Evolutionary conservation across 2,797 vertebrate species (phyloP), one percentile per base, ranked within the genome.

Genomic region (Pseudochromis fuscus): DNA sequence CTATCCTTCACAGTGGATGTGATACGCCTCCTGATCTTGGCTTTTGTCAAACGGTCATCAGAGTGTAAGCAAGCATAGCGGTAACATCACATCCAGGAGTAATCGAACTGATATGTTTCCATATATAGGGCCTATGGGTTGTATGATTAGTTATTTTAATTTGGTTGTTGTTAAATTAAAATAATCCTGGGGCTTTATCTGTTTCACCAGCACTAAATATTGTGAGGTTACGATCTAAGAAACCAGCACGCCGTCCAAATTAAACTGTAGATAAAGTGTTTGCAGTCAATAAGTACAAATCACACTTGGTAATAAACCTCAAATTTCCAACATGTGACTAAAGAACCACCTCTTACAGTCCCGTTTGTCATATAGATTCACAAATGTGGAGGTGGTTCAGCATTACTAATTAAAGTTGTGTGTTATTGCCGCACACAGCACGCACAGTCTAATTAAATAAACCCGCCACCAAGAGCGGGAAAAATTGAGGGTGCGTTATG

Each of bases 1-100:
- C 66, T 28, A 21, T 72, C 66, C 33, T 57, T 74, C 65, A 64
- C 52, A 33, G n/a, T 65, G 61, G 55, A 62, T 49, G 33, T 50
- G 21, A 78, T 58, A 24, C 2, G 28, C 38, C 21, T 66, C 25
- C 40, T 21, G 51, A 67, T 67, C 25, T 28, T 35, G 6, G 52
- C 19, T 64, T 75, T 52, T 56, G 58, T 61, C 46, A 55, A 35
- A 11, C 0, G 8, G 50, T 40, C 51, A 58, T 24, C 40, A 35
- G 25, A 51, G 18, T 61, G 13, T 37, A 44, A 65, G 2, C 18
- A 25, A 51, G 33, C 27, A 59, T 4, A 19, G 42, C 31, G 44
- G 15, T 28, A 19, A 23, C 16, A 42, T 28, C 37, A 40, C 27
- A 60, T 61, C 13, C 28, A 12, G 6, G 16, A 27, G 21, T 45